phyloP scores from a whole-genome alignment of 2,113 vertebrate species.

The Apteryx mantelli region DNA sequence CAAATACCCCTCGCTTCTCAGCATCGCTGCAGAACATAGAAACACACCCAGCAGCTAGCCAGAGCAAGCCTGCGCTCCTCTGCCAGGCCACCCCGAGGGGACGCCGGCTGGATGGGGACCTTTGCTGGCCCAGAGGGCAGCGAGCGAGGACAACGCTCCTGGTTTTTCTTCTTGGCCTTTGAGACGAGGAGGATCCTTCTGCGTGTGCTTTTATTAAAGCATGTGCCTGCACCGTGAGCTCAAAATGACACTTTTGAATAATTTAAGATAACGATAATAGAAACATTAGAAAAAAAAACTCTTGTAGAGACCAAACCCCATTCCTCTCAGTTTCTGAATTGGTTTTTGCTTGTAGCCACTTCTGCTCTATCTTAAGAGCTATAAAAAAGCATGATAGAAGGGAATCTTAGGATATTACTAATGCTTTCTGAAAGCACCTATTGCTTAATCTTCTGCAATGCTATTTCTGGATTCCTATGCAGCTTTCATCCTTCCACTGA shows the following conservation, averaged over 20 bases:
- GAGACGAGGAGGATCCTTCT: background rate
- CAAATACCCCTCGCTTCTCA: background rate
- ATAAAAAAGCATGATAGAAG: background rate
- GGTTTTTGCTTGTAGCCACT: slow-evolving; percentile 54
- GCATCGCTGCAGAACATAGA: fast-evolving
- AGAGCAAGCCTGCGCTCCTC: background rate
- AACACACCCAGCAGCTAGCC: background rate
- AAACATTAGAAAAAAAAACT: slow-evolving; percentile 53
- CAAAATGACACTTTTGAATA: slow-evolving; percentile 66
- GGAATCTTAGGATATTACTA: slow-evolving; percentile 37
- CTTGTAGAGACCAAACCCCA: background rate
- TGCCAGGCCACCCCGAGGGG: fast-evolving
- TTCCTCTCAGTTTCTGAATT: slow-evolving; percentile 39
- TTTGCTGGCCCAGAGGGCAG: background rate
- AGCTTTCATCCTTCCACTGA: slow-evolving; percentile 1
- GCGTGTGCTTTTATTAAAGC: slow-evolving; percentile 32
- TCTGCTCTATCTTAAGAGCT: slow-evolving; percentile 51
- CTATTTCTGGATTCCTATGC: slow-evolving; percentile 44
- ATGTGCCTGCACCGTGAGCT: background rate
- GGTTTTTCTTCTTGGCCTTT: background rate
- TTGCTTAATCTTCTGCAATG: background rate
- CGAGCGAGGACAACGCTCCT: background rate
- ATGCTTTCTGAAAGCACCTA: slow-evolving; percentile 27
- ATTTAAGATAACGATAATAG: slow-evolving; percentile 67
- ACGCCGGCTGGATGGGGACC: background rate